A percentile compares a stretch with the other conserved stretches of the same genome.
phyloP scores from a whole-genome alignment of 2,113 vertebrate genomes.

The Sylvilagus bachmani region DNA sequence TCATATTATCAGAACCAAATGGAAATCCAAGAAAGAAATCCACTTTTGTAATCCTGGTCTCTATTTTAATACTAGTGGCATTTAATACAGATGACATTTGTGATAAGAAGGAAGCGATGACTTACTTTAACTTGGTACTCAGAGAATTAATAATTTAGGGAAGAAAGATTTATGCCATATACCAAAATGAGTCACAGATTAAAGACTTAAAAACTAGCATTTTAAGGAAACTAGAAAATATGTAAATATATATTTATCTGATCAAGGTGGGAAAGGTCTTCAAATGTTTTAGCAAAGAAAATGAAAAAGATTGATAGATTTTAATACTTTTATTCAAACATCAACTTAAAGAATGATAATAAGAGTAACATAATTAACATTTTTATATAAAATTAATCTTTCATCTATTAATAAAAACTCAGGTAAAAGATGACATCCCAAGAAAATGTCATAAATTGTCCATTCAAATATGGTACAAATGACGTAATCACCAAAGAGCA shows the following conservation, averaged over 20 bases:
- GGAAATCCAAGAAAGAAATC: not conserved
- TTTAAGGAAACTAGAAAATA: conserved; percentile 18
- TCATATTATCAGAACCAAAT: conserved; percentile 17
- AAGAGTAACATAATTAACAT: not conserved
- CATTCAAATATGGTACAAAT: not conserved
- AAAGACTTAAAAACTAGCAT: not conserved
- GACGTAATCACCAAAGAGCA: not conserved
- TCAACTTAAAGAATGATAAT: not conserved
- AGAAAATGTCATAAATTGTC: not conserved
- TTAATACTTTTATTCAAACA: conserved; percentile 20
- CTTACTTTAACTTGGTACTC: not conserved
- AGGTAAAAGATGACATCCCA: not conserved
- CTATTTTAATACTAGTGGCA: not conserved
- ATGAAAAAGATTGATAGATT: not conserved
- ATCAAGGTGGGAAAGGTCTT: not conserved
- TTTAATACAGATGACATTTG: not conserved
- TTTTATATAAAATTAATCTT: conserved; percentile 20
- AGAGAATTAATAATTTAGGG: not conserved
- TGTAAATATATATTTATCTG: not conserved
- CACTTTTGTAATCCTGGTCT: not conserved
- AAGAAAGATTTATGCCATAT: not conserved
- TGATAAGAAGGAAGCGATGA: not conserved
- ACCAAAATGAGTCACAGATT: conserved; percentile 15
- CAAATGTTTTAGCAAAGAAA: not conserved
- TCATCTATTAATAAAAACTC: not conserved